Evolutionary conservation across 1,140 invertebrate genomes (phyloP).

Genomic region (Piezodorus guildinii): DNA sequence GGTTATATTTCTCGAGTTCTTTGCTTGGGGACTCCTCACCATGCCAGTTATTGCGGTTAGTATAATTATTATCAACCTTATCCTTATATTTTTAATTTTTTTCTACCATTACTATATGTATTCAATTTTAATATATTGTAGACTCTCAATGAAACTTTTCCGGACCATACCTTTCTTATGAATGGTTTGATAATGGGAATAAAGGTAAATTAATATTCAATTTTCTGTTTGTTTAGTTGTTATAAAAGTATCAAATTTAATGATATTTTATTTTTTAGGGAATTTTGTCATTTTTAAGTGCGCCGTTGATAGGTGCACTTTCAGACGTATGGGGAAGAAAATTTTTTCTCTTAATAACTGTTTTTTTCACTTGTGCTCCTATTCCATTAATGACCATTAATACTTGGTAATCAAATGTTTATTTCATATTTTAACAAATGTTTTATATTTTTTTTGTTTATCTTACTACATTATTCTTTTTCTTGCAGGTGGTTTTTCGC

Average conservation of each 20-base stretch:
- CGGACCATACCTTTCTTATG: slow-evolving; percentile 97
- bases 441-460: background rate
- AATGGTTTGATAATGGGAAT: slow-evolving; percentile 99
- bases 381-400: slow-evolving; percentile 98
- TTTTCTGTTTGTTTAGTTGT: background rate
- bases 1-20: slow-evolving; percentile 99
- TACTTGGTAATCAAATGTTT: slow-evolving; percentile 57
- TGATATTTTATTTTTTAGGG: slow-evolving; percentile 49
- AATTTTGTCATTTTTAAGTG: slow-evolving; percentile 90
- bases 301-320: slow-evolving; percentile 90
- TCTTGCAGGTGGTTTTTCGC: slow-evolving; percentile 89
- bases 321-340: slow-evolving; percentile 98
- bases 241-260: slow-evolving; percentile 2
- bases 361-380: slow-evolving; percentile 97
- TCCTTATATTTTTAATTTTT: background rate
- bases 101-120: background rate
- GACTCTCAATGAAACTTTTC: slow-evolving; percentile 93
- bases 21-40: slow-evolving; percentile 96
- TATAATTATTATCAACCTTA: background rate
- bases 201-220: slow-evolving; percentile 41
- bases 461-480: background rate
- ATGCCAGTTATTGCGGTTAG: slow-evolving; percentile 94
- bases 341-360: slow-evolving; percentile 94
- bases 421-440: slow-evolving; percentile 20
- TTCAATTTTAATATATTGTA: slow-evolving; percentile 34